phyloP scores from a whole-genome alignment of 1,140 invertebrate species.

The Pseudomyrmex sp. region DNA sequence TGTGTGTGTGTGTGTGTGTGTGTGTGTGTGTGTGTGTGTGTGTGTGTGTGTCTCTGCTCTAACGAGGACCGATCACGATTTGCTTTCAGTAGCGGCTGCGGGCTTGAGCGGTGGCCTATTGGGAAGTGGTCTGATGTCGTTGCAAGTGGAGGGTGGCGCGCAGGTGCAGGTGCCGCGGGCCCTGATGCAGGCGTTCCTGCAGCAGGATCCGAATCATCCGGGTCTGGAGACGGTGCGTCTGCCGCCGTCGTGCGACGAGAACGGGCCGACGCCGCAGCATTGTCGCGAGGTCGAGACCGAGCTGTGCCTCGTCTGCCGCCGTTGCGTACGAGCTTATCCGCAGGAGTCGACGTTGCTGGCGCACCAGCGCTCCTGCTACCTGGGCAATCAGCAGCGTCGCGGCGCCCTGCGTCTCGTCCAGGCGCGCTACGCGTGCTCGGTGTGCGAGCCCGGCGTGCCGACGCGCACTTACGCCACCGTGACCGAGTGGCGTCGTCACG shows the following conservation, averaged over 20 bases:
- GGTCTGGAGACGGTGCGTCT: slow-evolving; percentile 88
- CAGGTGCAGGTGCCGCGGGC: slow-evolving; percentile 88
- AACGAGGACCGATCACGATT: slow-evolving; percentile 52
- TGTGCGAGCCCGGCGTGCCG: slow-evolving; percentile 87
- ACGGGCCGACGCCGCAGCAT: slow-evolving; percentile 80
- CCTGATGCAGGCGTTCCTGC: slow-evolving; percentile 88
- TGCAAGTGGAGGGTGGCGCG: slow-evolving; percentile 84
- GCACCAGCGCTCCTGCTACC: slow-evolving; percentile 90
- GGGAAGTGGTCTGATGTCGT: slow-evolving; percentile 77
- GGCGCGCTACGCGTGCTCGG: slow-evolving; percentile 89
- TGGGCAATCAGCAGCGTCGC: slow-evolving; percentile 88
- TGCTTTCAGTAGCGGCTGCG: slow-evolving; percentile 82
- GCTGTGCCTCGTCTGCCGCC: slow-evolving; percentile 93
- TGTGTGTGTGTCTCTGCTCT: slow-evolving; percentile 14
- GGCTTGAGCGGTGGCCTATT: slow-evolving; percentile 76
- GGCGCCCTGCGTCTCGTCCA: slow-evolving; percentile 89
- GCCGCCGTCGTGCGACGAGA: slow-evolving; percentile 82
- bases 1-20: background rate
- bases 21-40: background rate
- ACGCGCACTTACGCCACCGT: slow-evolving; percentile 86
- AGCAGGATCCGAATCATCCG: slow-evolving; percentile 88
- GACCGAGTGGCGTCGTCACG: slow-evolving; percentile 89
- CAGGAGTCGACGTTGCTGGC: slow-evolving; percentile 89
- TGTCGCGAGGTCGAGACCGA: slow-evolving; percentile 90
- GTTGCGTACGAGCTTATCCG: slow-evolving; percentile 93